Evolutionary conservation across 2,888 invertebrate genomes (phyloP).

Genomic region (Tinea trinotella): DNA sequence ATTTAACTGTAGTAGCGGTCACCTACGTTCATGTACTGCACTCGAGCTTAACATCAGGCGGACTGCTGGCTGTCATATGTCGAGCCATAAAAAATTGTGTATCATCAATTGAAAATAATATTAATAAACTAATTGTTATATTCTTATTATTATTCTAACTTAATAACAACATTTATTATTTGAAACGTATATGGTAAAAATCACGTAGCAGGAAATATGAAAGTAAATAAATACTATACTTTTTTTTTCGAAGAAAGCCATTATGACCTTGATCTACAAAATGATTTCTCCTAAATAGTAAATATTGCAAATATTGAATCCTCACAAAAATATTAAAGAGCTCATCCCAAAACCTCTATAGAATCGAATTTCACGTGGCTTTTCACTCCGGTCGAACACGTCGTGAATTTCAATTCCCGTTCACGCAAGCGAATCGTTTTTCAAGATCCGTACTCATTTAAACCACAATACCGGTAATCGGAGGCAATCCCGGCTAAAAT

Average conservation of each 20-base stretch:
- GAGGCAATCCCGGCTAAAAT: constrained; percentile 34
- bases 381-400: constrained; percentile 24
- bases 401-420: constrained; percentile 30
- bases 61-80: too few species aligned
- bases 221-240: too few species aligned
- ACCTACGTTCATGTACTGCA: too few species aligned
- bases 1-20: too few species aligned
- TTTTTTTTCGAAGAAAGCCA: not conserved
- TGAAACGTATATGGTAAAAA: too few species aligned
- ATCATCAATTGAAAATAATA: too few species aligned
- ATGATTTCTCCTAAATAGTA: not conserved
- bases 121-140: too few species aligned
- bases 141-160: too few species aligned
- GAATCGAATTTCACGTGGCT: constrained; percentile 18
- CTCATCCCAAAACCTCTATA: constrained; percentile 2
- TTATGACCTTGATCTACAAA: not conserved
- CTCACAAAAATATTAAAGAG: not conserved
- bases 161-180: too few species aligned
- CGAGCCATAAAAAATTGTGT: too few species aligned
- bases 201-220: too few species aligned
- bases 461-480: constrained; percentile 49
- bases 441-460: constrained; percentile 45
- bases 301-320: not conserved
- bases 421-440: constrained; percentile 42
- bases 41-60: too few species aligned